phyloP scores from a whole-genome alignment of 2,797 vertebrate species.

The Anabacerthia variegaticeps region DNA sequence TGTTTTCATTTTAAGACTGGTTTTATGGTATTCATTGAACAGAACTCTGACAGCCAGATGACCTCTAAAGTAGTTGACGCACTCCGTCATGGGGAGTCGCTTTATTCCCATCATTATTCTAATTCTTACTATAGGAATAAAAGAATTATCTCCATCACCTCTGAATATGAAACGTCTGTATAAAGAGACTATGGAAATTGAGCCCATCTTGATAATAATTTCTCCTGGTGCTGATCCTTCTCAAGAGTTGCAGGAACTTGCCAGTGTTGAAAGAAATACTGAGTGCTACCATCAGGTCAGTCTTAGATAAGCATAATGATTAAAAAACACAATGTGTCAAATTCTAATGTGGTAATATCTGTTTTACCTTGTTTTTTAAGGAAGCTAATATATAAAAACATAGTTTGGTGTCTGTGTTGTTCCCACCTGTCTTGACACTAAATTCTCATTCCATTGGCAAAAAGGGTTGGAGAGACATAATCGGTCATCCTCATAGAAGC shows the following conservation, averaged over 20 bases:
- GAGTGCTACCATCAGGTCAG: conserved; percentile 91
- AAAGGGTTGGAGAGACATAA: neutral
- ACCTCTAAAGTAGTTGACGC: neutral
- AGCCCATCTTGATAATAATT: conserved; percentile 94
- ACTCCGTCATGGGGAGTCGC: neutral
- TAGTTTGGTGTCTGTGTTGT: neutral
- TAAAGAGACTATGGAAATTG: conserved; percentile 88
- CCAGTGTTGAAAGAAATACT: conserved; percentile 82
- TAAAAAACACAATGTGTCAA: neutral
- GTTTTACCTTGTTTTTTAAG: neutral
- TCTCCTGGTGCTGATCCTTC: conserved; percentile 97
- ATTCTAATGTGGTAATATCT: neutral
- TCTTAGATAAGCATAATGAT: neutral
- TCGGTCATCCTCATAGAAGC: neutral
- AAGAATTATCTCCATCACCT: conserved; percentile 90
- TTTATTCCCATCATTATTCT: conserved; percentile 29
- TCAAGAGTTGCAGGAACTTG: conserved; percentile 94
- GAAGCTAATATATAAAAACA: neutral
- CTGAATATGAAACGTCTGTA: conserved; percentile 91
- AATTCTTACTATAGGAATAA: conserved; percentile 82
- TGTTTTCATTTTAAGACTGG: neutral
- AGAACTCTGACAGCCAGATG: neutral
- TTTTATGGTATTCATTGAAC: neutral
- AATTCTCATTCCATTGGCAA: neutral
- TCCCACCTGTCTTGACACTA: neutral